Percentiles rank a stretch among this genome's conserved stretches.
phyloP scores from a whole-genome alignment of 2,113 vertebrate species.

The Terrapene triunguis region DNA sequence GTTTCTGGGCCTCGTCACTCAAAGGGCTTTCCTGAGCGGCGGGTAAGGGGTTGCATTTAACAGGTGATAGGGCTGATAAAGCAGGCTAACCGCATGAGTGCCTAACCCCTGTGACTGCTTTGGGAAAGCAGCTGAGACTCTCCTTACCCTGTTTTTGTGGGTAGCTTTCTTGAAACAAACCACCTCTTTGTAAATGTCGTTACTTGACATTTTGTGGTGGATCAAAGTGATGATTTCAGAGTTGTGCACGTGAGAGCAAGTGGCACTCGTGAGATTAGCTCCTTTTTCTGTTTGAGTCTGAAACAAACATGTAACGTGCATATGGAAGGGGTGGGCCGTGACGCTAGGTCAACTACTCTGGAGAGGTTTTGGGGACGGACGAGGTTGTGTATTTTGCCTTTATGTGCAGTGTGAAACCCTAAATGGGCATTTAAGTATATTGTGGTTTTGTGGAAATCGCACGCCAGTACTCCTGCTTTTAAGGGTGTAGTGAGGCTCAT shows the following conservation, averaged over 20 bases:
- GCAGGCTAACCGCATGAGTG: rapidly evolving
- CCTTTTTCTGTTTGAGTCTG: background rate
- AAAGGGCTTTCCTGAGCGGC: rapidly evolving
- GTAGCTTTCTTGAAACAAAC: background rate
- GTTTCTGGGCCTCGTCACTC: background rate
- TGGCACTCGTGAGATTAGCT: background rate
- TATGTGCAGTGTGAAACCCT: rapidly evolving
- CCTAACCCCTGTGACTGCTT: background rate
- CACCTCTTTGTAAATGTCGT: background rate
- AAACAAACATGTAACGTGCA: background rate
- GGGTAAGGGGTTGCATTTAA: background rate
- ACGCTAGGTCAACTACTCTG: slow-evolving; percentile 16
- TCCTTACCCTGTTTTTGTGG: background rate
- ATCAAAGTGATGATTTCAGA: background rate
- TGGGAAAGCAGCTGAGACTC: background rate
- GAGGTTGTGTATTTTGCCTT: background rate
- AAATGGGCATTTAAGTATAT: background rate
- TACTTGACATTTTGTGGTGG: background rate
- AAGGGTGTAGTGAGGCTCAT: background rate
- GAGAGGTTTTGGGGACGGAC: background rate
- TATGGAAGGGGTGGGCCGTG: background rate
- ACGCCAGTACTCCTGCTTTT: background rate
- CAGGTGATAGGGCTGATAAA: background rate
- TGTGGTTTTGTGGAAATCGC: rapidly evolving
- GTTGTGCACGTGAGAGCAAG: background rate